These are phyloP conservation scores for Pteronura brasiliensis DNA, from an alignment of 2,113 vertebrate genomes.

Conservation along the genomic window DNA sequence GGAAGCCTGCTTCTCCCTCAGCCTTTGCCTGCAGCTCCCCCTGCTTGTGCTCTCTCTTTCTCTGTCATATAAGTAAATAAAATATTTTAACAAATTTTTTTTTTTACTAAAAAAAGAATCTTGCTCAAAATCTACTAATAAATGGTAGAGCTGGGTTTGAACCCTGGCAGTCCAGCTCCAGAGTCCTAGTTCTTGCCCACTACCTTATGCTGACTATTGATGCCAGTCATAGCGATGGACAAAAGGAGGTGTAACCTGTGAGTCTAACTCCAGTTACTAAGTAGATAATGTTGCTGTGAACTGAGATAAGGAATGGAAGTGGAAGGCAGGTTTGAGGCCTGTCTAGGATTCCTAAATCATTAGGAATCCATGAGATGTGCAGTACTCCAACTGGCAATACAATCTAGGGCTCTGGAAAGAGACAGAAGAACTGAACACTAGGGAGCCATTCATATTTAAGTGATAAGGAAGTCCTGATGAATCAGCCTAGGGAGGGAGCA, in stretches of 20 bases:
- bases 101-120: not conserved
- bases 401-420: not conserved
- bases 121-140: not conserved
- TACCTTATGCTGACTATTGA: not conserved
- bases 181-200: not conserved
- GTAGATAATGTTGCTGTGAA: not conserved
- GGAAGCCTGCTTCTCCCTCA: not conserved
- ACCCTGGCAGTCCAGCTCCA: not conserved
- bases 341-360: not conserved
- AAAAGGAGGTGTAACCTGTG: not conserved
- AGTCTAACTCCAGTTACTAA: not conserved
- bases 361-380: not conserved
- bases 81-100: not conserved
- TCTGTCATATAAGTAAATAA: not conserved
- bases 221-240: not conserved
- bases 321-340: not conserved
- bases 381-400: not conserved
- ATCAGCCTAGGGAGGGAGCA: not conserved
- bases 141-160: not conserved
- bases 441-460: not conserved
- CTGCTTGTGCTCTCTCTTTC: not conserved
- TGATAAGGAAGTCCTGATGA: not conserved
- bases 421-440: not conserved
- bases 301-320: not conserved
- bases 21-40: not conserved